Evolutionary conservation across 2,888 invertebrate species (phyloP).

Genomic region (Ormyrus pomaceus): DNA sequence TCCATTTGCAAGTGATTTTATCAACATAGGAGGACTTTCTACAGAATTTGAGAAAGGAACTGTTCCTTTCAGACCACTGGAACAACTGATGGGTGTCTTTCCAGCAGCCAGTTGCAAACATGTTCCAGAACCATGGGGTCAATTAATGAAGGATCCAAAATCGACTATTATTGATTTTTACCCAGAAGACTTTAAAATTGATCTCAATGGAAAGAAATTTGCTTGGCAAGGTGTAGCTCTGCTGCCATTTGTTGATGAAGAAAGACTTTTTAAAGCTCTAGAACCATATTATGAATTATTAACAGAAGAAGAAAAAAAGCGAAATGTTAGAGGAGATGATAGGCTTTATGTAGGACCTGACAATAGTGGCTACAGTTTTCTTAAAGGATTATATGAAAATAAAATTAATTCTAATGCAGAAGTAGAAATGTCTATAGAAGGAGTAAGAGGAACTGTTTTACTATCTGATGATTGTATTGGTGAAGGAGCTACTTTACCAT

Average conservation of each 20-base stretch:
- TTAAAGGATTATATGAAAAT: slow-evolving; percentile 84
- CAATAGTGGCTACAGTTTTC: slow-evolving; percentile 83
- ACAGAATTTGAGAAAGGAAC: slow-evolving; percentile 93
- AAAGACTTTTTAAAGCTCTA: slow-evolving; percentile 89
- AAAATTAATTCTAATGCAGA: slow-evolving; percentile 76
- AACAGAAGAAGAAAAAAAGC: slow-evolving; percentile 87
- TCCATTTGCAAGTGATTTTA: slow-evolving; percentile 99
- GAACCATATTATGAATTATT: slow-evolving; percentile 87
- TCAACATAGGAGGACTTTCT: slow-evolving; percentile 90
- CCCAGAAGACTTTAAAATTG: slow-evolving; percentile 97
- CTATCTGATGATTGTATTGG: slow-evolving; percentile 83
- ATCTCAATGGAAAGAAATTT: slow-evolving; percentile 99
- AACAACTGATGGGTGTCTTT: slow-evolving; percentile 99
- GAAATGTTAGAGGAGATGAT: slow-evolving; percentile 93
- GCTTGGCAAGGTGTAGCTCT: slow-evolving; percentile 99
- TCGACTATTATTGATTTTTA: slow-evolving; percentile 99
- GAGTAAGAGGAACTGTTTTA: slow-evolving; percentile 89
- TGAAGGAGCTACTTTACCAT: slow-evolving; percentile 81
- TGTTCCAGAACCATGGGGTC: slow-evolving; percentile 95
- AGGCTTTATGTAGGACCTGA: slow-evolving; percentile 88
- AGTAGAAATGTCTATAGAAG: slow-evolving; percentile 83
- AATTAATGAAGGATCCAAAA: slow-evolving; percentile 93
- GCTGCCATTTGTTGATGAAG: slow-evolving; percentile 98
- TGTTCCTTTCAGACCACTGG: slow-evolving; percentile 95
- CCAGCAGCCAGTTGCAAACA: slow-evolving; percentile 97